A percentile compares a stretch with the other conserved stretches of the same genome.
phyloP scores from a whole-genome alignment of 2,113 vertebrate species.

The Heterocephalus glaber region DNA sequence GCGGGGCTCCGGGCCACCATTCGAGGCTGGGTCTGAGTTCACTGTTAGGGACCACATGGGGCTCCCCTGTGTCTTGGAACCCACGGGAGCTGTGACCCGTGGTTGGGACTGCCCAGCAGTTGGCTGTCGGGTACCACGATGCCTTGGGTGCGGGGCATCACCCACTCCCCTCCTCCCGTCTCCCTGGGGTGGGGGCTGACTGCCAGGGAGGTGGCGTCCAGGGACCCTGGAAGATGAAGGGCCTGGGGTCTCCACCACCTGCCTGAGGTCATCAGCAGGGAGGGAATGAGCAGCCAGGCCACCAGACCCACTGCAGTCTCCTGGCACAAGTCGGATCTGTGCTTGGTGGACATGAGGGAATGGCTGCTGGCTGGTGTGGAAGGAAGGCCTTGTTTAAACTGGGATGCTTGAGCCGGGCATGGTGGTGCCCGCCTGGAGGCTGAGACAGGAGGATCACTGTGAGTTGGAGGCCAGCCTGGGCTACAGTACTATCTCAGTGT shows the following conservation, averaged over 20 bases:
- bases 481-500: not conserved
- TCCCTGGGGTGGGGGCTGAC: not conserved
- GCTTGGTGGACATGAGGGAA: not conserved
- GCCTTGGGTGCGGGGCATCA: not conserved
- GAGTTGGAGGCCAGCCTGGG: not conserved
- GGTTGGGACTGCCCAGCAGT: not conserved
- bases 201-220: not conserved
- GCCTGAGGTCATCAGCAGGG: no score
- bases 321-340: not conserved
- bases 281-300: not conserved
- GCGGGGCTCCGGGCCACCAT: not conserved
- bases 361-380: not conserved
- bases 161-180: rapidly evolving
- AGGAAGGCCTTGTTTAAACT: not conserved
- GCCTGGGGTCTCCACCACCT: rapidly evolving
- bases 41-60: not conserved
- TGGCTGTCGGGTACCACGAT: not conserved
- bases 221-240: not conserved
- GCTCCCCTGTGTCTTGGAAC: not conserved
- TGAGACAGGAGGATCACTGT: not conserved
- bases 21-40: not conserved
- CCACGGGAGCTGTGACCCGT: rapidly evolving
- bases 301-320: not conserved
- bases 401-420: not conserved
- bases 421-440: no score